Evolutionary conservation across 2,888 invertebrate genomes (phyloP).

Genomic region (Blastobasis lacticolella): DNA sequence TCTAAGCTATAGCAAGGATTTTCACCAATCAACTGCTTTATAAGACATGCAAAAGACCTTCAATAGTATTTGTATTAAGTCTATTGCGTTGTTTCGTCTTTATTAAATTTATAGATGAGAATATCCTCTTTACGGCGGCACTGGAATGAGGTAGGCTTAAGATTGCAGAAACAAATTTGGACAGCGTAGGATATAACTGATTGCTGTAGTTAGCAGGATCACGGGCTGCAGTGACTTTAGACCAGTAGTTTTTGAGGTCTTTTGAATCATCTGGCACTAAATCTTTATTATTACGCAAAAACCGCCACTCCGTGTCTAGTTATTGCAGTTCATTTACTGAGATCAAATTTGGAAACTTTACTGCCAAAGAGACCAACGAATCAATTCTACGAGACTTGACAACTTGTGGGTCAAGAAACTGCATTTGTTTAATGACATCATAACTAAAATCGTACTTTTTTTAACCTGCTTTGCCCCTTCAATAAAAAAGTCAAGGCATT

Average conservation of each 20-base stretch:
- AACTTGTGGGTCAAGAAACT: constrained; percentile 1
- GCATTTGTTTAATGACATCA: constrained; percentile 1
- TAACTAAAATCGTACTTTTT: constrained; percentile 8
- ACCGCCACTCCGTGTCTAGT: background rate
- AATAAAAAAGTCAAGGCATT: constrained; percentile 8
- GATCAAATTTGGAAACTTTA: background rate
- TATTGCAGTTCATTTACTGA: background rate
- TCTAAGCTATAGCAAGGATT: background rate
- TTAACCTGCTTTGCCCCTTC: constrained; percentile 8
- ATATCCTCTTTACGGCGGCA: background rate
- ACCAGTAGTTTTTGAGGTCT: background rate
- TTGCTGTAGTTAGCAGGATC: background rate
- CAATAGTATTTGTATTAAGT: background rate
- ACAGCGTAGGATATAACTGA: background rate
- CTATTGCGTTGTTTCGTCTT: background rate
- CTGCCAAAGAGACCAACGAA: background rate
- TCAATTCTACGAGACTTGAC: background rate
- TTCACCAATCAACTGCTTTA: constrained; percentile 4
- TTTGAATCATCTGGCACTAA: background rate
- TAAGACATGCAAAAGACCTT: background rate
- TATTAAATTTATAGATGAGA: background rate
- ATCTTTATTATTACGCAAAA: background rate
- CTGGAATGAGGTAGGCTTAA: background rate
- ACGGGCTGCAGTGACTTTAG: background rate
- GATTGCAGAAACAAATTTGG: background rate